Evolutionary conservation across 2,797 vertebrate genomes (phyloP).

Genomic region (Falco peregrinus): DNA sequence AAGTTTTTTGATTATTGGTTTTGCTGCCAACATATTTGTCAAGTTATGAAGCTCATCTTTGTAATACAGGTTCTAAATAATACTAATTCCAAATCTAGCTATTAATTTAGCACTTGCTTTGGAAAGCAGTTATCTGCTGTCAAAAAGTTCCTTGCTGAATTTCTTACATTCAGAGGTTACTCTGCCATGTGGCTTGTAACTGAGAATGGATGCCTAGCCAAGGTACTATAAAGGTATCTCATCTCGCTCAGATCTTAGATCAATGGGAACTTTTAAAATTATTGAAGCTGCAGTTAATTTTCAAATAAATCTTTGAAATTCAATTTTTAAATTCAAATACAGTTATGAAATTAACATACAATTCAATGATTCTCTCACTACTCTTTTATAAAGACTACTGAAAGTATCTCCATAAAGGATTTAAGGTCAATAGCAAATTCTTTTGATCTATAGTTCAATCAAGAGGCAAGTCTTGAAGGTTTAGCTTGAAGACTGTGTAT

Average conservation of each 20-base stretch:
- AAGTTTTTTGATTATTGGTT: not conserved
- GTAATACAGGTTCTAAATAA: slow-evolving; percentile 13
- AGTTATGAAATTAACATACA: not conserved
- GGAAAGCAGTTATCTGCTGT: not conserved
- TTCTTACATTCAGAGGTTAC: not conserved
- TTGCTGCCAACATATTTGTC: not conserved
- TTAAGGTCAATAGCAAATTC: not conserved
- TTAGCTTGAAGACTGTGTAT: not conserved
- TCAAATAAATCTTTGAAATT: not conserved
- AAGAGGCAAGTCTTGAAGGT: not conserved
- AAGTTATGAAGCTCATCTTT: not conserved
- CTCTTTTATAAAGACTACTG: not conserved
- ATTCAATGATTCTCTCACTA: not conserved
- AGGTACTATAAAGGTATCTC: not conserved
- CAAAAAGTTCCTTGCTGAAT: not conserved
- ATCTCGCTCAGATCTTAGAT: not conserved
- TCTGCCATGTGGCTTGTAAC: not conserved
- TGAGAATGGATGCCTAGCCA: not conserved
- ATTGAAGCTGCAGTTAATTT: not conserved
- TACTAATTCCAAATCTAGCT: slow-evolving; percentile 1
- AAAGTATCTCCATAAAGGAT: not conserved
- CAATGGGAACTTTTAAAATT: not conserved
- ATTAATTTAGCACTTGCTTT: slow-evolving; percentile 18
- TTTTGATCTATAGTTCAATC: not conserved
- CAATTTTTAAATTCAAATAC: not conserved